Evolutionary conservation across 2,888 invertebrate genomes (phyloP).

Genomic region (Metopia argyrocephala): DNA sequence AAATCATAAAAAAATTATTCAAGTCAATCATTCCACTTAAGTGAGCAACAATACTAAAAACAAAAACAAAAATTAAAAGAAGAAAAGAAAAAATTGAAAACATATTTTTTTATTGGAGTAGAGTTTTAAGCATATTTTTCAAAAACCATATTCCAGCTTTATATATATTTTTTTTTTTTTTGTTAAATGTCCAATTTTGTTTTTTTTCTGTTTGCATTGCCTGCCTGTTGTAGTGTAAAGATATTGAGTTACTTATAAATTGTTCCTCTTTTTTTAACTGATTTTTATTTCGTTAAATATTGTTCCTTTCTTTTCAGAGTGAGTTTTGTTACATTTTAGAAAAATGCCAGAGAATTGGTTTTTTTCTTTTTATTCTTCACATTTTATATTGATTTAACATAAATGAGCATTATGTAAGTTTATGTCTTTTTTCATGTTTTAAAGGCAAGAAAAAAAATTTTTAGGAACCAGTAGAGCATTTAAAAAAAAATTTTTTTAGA

Average conservation of each 20-base stretch:
- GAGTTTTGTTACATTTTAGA: not conserved
- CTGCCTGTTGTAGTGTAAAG: slow-evolving; percentile 43
- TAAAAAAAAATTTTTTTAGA: slow-evolving; percentile 22
- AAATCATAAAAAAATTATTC: slow-evolving; percentile 46
- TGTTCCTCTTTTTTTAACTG: slow-evolving; percentile 55
- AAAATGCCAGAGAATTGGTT: not conserved
- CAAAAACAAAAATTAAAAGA: too few relatives aligned
- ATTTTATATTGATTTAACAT: slow-evolving; percentile 35
- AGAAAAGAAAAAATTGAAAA: too few relatives aligned
- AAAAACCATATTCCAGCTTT: slow-evolving; percentile 1
- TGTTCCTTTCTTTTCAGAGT: slow-evolving; percentile 46
- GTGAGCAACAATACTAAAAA: slow-evolving; percentile 41
- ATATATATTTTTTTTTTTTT: slow-evolving; percentile 7
- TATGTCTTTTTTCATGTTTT: slow-evolving; percentile 1
- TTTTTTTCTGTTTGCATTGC: slow-evolving; percentile 19
- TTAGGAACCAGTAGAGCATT: slow-evolving; percentile 1
- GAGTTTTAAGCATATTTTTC: slow-evolving; percentile 25
- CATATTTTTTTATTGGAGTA: slow-evolving; percentile 43
- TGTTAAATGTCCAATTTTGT: not conserved
- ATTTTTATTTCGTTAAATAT: slow-evolving; percentile 34
- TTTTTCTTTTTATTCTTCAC: not conserved
- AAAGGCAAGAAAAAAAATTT: slow-evolving; percentile 17
- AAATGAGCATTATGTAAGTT: slow-evolving; percentile 54
- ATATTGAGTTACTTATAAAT: slow-evolving; percentile 63
- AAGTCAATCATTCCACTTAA: slow-evolving; percentile 64